Evolutionary conservation across 2,888 invertebrate genomes (phyloP), one percentile per base, ranked within the genome.

Genomic region (Ormyrus rosae): DNA sequence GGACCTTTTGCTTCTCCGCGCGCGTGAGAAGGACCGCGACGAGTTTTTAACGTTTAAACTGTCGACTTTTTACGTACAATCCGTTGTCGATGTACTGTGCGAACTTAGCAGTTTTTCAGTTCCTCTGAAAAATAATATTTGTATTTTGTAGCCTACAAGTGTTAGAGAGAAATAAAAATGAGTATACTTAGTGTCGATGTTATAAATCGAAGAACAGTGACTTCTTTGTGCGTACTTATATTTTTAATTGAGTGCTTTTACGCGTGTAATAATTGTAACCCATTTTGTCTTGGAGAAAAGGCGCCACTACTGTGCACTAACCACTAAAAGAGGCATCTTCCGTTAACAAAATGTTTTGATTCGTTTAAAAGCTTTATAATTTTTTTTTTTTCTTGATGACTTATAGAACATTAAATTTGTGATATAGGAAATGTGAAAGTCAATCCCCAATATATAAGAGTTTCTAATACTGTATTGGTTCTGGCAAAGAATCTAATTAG

Each of bases 191-290:
- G 64, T 4, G 55, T 48, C 11, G 19, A 74, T 55, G 46, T 63
- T 65, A 10, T 2, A 34, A 65, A 56, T 64, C 64, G 50, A 74
- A 65, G 13, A 65, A 34, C 65, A 19, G 58, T 65, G 50, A 65
- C 58, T 74, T 58, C 48, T 65, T 56, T 74, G 58, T 19, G 61
- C 73, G 64, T 73, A 73, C 48, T 64, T 74, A 50, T 74, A 65
- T 74, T 74, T 65, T 65, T 74, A 64, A 65, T 74, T 19, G 65
- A 58, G 34, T 74, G 73, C 73, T 74, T 74, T 65, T 65, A 73
- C 56, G 58, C 73, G 65, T 65, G 55, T 65, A 56, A 65, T 56
- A 65, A 65, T 74, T 74, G 73, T 65, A 65, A 56, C 65, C 73
- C 65, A 10, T 64, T 73, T 65, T 56, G 9, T 56, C 64, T 55